Percentiles rank a stretch among this genome's conserved stretches.
Evolutionary conservation across 2,113 vertebrate species (phyloP).

Genomic region (Labrus mixtus): DNA sequence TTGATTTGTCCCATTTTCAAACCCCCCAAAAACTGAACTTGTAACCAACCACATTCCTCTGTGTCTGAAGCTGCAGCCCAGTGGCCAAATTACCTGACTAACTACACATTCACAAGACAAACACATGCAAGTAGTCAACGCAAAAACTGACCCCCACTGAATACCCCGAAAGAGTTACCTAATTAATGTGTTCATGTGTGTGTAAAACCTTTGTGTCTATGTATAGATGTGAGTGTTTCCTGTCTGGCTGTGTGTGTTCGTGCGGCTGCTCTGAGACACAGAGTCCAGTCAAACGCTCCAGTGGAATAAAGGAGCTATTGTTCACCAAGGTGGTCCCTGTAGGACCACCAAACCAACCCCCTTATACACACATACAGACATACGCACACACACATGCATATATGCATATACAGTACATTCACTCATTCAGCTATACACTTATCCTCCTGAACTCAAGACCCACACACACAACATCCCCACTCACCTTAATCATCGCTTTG

Average conservation of each 20-base stretch:
- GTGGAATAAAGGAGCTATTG: conserved; percentile 83
- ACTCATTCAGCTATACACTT: conserved; percentile 42
- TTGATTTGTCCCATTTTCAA: conserved; percentile 27
- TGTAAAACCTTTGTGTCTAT: conserved; percentile 22
- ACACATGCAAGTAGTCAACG: conserved; percentile 41
- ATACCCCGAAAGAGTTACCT: conserved; percentile 56
- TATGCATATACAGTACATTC: conserved; percentile 24
- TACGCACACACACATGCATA: conserved; percentile 13
- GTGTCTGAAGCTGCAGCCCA: conserved; percentile 64
- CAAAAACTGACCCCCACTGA: conserved; percentile 57
- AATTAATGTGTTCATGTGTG: conserved; percentile 52
- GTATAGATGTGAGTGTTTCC: conserved; percentile 38
- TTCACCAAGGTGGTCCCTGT: conserved; percentile 84
- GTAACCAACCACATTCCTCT: conserved; percentile 64
- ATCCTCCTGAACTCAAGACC: conserved; percentile 51
- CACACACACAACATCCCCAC: conserved; percentile 58
- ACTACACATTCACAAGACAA: conserved; percentile 36
- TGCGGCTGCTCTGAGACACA: conserved; percentile 57
- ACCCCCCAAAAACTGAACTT: conserved; percentile 44
- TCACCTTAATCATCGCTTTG: conserved; percentile 69
- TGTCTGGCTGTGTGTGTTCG: conserved; percentile 42
- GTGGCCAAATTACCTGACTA: conserved; percentile 72
- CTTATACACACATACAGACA: conserved; percentile 11
- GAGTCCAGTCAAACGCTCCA: conserved; percentile 66
- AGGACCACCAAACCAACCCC: conserved; percentile 59